Conservation (phyloP, 2,797 vertebrate species). For the Pseudochromis fuscus region DNA sequence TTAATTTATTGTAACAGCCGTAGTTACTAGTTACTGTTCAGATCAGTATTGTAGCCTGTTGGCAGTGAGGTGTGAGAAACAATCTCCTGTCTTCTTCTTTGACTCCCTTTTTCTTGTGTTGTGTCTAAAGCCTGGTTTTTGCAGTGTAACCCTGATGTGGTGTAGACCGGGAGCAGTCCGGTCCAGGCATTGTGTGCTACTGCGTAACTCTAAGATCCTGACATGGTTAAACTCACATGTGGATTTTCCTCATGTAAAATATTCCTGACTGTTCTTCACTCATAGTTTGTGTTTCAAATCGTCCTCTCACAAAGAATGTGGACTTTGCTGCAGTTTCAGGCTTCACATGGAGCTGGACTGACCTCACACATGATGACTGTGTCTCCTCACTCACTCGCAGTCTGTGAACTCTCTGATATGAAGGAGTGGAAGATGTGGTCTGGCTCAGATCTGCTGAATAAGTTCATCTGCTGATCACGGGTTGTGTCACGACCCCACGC, state of each 20-base stretch:
- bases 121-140: no score
- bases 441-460: constrained; percentile 54
- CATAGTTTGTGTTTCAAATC: background rate
- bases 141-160: no score
- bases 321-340: constrained; percentile 4
- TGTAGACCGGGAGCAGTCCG: no score
- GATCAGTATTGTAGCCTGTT: no score
- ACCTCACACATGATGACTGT: background rate
- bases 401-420: constrained; percentile 2
- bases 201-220: constrained; percentile 30
- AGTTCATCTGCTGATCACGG: constrained; percentile 63
- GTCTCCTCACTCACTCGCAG: constrained; percentile 16
- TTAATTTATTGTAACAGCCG: no score
- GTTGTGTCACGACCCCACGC: constrained; percentile 34
- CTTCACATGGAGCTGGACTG: background rate
- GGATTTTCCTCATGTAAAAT: background rate
- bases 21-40: no score
- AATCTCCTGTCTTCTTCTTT: no score
- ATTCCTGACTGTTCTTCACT: background rate
- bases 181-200: background rate
- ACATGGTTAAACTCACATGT: constrained; percentile 44
- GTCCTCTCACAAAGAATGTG: background rate
- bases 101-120: no score
- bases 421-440: background rate
- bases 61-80: no score